Evolutionary conservation across 1,140 invertebrate genomes (phyloP), one percentile per base, ranked within the genome.

Genomic region (Zophobas morio): DNA sequence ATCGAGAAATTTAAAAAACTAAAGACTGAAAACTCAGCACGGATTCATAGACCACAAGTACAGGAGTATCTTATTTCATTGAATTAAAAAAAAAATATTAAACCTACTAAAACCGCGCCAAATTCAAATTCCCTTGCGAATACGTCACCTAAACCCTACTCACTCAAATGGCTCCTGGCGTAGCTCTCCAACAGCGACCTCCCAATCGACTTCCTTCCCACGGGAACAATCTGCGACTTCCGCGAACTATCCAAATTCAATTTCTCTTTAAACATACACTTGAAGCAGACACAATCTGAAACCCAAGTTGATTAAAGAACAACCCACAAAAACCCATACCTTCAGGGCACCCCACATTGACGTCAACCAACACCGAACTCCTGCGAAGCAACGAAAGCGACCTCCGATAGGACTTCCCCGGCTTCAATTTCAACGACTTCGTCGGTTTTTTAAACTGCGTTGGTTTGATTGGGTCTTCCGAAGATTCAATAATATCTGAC

Each of bases 321-420:
- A 46, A 46, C 42, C 3, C 42, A 4, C 3, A 46, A 39, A 46
- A 5, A 40, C 35, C 2, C 36, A 33, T 39, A 60, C 39, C 51
- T 39, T 6, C 3, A 54, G 35, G 6, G 71, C 71, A 75, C 46
- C 37, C 49, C 49, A 37, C 54, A 4, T 46, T 40, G 35, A 35
- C 33, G 2, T 40, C 36, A 1, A 70, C 33, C 1, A 73, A 49
- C 0, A 78, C 20, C 32, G 54, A 71, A 63, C 39, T 60, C 51
- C 76, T 75, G 39, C 70, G 75, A 47, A 70, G 56, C 8, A 75
- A 3, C 4, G 79, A 77, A 6, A 78, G 56, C n/a, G 79, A 78
- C 40, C 79, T 72, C 47, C 79, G 53, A 53, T 77, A 80, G n/a
- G 42, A 56, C 71, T 80, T 80, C 36, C 79, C 79, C 5, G 79